Percentiles rank a stretch among this genome's conserved stretches.
phyloP scores from a whole-genome alignment of 2,888 invertebrate genomes.

The Bursaphelenchus okinawaensis region DNA sequence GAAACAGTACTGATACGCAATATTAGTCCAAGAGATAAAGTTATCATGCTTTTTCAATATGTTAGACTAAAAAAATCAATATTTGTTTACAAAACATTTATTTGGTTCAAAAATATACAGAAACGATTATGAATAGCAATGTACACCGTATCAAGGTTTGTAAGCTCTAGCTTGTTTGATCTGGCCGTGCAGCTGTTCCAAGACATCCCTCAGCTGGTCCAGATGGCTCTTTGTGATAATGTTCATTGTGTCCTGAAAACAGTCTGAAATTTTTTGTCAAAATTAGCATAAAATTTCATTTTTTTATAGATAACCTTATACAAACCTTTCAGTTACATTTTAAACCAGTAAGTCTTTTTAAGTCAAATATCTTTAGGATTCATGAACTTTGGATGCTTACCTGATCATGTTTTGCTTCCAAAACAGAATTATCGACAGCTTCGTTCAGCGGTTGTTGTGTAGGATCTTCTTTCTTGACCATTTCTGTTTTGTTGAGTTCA shows the following conservation, averaged over 20 bases:
- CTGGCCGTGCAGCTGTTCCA: background rate
- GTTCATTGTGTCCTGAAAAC: background rate
- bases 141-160: background rate
- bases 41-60: too few species aligned
- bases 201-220: background rate
- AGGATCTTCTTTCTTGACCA: background rate
- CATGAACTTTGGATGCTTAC: too few species aligned
- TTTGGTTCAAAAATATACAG: background rate
- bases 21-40: too few species aligned
- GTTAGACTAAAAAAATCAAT: background rate
- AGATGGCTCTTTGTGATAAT: background rate
- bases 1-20: too few species aligned
- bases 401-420: background rate
- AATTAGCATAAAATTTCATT: too few species aligned
- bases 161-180: background rate
- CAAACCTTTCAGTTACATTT: too few species aligned
- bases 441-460: background rate
- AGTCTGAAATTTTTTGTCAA: too few species aligned
- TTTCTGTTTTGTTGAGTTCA: background rate
- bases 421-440: background rate
- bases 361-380: too few species aligned
- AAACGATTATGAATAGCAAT: background rate
- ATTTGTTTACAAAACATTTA: background rate
- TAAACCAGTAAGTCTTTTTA: too few species aligned
- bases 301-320: too few species aligned